Evolutionary conservation across 2,113 vertebrate species (phyloP), one percentile per base, ranked within the genome.

Genomic region (Narcine bancroftii): DNA sequence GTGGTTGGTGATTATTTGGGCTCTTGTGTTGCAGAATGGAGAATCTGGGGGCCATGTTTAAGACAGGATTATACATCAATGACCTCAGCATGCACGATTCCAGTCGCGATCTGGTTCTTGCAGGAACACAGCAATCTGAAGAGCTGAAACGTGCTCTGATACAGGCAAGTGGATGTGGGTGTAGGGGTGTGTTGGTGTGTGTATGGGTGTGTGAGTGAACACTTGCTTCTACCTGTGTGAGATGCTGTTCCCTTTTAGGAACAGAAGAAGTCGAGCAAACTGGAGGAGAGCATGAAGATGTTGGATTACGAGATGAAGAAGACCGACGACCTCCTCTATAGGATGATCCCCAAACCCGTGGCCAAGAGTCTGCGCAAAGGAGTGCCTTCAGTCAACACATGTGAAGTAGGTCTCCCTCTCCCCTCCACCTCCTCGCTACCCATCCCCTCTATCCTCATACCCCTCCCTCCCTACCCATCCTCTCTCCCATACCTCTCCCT

Each of bases 261-360:
- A 93, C 95, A 96, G 92, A 96, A 95, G 92, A 96, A 96, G 92
- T 96, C 95, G 79, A 96, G 95, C 66, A 96, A 96, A 92, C 92
- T 96, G 92, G 95, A 96, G 93, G 96, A 96, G 93, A 96, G 95
- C 93, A 94, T 96, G 96, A 96, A 96, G 94, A 96, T 96, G 95
- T 50, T 96, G 93, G 96, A 96, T 93, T 96, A 96, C 11, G 96
- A 96, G 94, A 96, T 96, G 96, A 96, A 96, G 94, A 96, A 96
- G 94, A 96, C 96, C 0, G 96, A 96, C 45, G 96, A 96, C 93
- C 95, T 96, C 50, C 95, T 96, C 39, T 96, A 96, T 94, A 94
- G 96, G 91, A 96, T 96, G 96, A 96, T 96, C 93, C 96, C 96
- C 42, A 96, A 96, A 93, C 96, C 96, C 0, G 96, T 96, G 71